Base-by-base conservation (phyloP, 2,797 vertebrate species). In the Eulemur coronatus region DNA sequence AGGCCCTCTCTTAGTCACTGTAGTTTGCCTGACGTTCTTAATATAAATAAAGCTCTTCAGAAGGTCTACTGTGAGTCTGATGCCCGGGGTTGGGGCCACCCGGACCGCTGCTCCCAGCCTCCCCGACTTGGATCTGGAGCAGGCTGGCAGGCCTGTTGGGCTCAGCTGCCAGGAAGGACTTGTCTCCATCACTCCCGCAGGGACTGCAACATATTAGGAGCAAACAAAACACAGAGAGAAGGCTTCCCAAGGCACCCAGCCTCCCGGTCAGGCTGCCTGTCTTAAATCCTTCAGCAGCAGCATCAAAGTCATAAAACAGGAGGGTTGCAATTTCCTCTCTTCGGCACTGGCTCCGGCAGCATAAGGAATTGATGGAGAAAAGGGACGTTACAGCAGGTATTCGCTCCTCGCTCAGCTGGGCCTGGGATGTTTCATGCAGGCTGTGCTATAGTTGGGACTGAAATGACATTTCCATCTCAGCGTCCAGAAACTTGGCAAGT, bases 261-360 rank as follows among this genome's bases (percentile, higher is more conserved):
- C 93, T 95, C 93, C 63, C 57, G 50, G 15, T 89, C 2, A 18
- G 79, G 43, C 43, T 81, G 59, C 92, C 96, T 81, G 91, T 87
- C 96, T 95, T 72, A 82, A 97, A 96, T 94, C 93, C 89, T 96
- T 90, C 92, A 97, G 94, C 75, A 76, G 92, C 92, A 69, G 67
- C 84, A 65, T 86, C 22, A 43, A 92, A 59, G 85, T 94, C 95
- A 76, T 97, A 97, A 97, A 97, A 91, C 20, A 50, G 0, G 94
- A 94, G 61, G 94, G 43, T 41, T 89, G 95, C 93, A 98, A 97
- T 96, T 91, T 97, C 95, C 79, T 97, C 88, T 91, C 76, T 92
- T 59, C 17, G 3, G 26, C 84, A 52, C 33, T 67, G 82, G 84
- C 96, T 94, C 79, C 90, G 67, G 93, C 13, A 0, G 78, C 81